These are phyloP conservation scores for Coendou prehensilis DNA, from an alignment of 2,797 vertebrate species.

Conservation along the genomic window DNA sequence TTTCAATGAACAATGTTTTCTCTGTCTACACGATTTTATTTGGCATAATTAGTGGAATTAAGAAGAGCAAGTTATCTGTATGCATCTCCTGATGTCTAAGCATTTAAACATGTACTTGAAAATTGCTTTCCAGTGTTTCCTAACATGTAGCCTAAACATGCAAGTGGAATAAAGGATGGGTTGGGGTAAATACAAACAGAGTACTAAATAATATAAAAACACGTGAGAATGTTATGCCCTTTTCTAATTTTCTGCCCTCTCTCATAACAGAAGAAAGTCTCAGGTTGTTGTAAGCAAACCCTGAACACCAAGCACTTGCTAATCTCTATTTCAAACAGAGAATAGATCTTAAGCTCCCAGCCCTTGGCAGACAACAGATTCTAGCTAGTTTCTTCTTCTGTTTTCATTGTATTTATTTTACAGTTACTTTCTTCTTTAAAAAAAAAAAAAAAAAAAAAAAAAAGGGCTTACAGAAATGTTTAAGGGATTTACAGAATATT, in stretches of 20 bases:
- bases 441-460: neutral
- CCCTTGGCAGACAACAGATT: neutral
- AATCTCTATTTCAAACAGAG: conserved; percentile 53
- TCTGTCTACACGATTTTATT: neutral
- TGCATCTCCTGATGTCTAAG: neutral
- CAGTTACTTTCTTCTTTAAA: neutral
- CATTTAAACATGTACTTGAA: neutral
- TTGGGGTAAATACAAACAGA: neutral
- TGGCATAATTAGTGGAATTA: neutral
- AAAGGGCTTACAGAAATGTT: neutral
- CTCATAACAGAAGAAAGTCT: neutral
- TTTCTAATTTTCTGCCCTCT: neutral
- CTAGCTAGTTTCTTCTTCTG: neutral
- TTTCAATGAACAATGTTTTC: neutral
- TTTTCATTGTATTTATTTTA: conserved; percentile 32
- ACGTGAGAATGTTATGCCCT: neutral
- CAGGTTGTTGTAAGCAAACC: neutral
- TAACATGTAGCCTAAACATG: neutral
- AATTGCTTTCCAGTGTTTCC: neutral
- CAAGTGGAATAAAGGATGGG: neutral
- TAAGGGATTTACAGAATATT: neutral
- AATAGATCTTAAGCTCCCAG: neutral
- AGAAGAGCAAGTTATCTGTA: neutral
- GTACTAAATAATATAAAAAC: neutral
- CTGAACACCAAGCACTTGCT: neutral